Percentiles rank a stretch among this genome's conserved stretches.
Conservation (phyloP, 2,113 vertebrate genomes). For the Triplophysa rosa region DNA sequence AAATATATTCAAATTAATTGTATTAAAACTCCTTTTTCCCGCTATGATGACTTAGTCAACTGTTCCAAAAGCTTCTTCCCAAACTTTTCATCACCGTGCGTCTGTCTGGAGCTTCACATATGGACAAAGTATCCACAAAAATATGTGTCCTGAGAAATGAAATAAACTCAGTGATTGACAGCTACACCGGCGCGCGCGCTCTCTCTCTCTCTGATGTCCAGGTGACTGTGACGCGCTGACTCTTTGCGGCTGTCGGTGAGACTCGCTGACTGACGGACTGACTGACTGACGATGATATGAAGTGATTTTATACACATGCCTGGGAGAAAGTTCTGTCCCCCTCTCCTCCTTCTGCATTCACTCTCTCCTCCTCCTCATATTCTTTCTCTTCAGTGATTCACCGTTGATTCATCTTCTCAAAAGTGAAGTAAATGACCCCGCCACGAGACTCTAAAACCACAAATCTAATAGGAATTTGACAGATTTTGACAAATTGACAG, state of each 20-base stretch:
- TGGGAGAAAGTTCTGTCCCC: slow-evolving; percentile 51
- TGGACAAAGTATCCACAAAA: neutral
- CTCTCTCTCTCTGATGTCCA: slow-evolving; percentile 50
- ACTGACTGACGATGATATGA: slow-evolving; percentile 70
- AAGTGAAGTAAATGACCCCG: slow-evolving; percentile 30
- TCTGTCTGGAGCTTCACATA: neutral
- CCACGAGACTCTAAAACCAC: slow-evolving; percentile 63
- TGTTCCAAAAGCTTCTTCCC: neutral
- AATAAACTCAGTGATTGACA: slow-evolving; percentile 8
- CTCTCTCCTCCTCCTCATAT: slow-evolving; percentile 54
- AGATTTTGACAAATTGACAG: too few species aligned
- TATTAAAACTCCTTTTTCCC: too few species aligned
- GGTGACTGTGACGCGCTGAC: slow-evolving; percentile 49
- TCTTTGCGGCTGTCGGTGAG: slow-evolving; percentile 64
- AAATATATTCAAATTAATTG: neutral
- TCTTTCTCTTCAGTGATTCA: slow-evolving; percentile 69
- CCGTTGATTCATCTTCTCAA: slow-evolving; percentile 69
- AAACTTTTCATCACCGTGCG: neutral
- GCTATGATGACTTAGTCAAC: neutral
- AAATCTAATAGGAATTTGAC: slow-evolving; percentile 41
- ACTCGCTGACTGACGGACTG: slow-evolving; percentile 67
- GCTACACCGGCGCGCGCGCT: neutral
- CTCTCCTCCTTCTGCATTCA: slow-evolving; percentile 51
- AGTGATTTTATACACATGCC: slow-evolving; percentile 70
- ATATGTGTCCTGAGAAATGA: neutral